phyloP scores from a whole-genome alignment of 2,113 vertebrate species.

The Propithecus coquereli region DNA sequence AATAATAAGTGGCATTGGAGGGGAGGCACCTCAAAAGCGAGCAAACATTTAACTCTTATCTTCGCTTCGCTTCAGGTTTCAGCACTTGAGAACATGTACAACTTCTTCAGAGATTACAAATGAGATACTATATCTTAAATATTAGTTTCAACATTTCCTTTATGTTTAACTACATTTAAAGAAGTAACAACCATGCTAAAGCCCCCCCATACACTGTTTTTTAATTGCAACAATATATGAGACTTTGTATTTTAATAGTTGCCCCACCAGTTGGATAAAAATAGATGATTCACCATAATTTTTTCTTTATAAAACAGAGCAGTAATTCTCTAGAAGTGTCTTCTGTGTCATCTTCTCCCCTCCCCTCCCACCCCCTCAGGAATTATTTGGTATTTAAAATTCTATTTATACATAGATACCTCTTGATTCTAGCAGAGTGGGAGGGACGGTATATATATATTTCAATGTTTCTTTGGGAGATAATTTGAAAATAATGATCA shows the following conservation, averaged over 20 bases:
- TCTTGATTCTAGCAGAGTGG: neutral
- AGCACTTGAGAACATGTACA: conserved; percentile 59
- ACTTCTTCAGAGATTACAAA: conserved; percentile 70
- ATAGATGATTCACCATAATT: conserved; percentile 36
- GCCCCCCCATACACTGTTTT: neutral
- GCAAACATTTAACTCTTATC: conserved; percentile 66
- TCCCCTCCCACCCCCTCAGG: neutral
- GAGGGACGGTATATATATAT: neutral
- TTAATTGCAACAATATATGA: neutral
- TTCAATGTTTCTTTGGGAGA: neutral
- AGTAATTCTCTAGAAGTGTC: conserved; percentile 47
- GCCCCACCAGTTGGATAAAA: conserved; percentile 66
- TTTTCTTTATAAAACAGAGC: conserved; percentile 60
- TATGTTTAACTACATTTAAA: conserved; percentile 67
- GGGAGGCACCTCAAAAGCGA: neutral
- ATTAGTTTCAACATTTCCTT: conserved; percentile 65
- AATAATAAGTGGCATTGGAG: conserved; percentile 69
- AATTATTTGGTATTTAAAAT: conserved; percentile 75
- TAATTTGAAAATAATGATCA: conserved; percentile 34
- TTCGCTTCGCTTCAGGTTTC: conserved; percentile 66
- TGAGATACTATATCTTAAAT: conserved; percentile 64
- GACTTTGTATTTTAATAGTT: conserved; percentile 38
- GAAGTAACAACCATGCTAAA: conserved; percentile 15
- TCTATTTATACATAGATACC: conserved; percentile 69
- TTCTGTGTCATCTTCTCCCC: neutral